These are phyloP conservation scores for Chanos chanos DNA, from an alignment of 2,797 vertebrate genomes.

Conservation along the genomic window DNA sequence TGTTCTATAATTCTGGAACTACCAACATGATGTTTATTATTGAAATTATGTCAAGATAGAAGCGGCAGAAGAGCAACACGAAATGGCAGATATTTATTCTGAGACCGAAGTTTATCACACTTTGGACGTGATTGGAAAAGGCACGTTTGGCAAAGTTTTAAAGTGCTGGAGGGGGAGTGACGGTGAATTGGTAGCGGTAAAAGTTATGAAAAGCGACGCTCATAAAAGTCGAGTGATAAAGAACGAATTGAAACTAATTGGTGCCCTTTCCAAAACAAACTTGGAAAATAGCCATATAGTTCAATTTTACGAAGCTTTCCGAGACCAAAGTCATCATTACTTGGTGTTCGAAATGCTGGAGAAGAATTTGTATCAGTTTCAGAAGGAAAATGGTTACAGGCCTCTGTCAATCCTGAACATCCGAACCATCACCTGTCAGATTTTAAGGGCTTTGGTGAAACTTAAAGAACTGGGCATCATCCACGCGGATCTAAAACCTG, in stretches of 20 bases:
- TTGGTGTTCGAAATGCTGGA: slow-evolving; percentile 74
- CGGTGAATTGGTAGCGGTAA: slow-evolving; percentile 70
- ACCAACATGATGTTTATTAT: slow-evolving; percentile 26
- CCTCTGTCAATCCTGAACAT: slow-evolving; percentile 64
- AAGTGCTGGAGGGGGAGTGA: slow-evolving; percentile 67
- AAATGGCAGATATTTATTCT: slow-evolving; percentile 63
- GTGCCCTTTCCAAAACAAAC: slow-evolving; percentile 50
- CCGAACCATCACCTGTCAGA: slow-evolving; percentile 64
- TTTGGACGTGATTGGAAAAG: slow-evolving; percentile 63
- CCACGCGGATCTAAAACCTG: slow-evolving; percentile 69
- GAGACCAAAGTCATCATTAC: slow-evolving; percentile 56
- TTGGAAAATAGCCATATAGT: slow-evolving; percentile 60
- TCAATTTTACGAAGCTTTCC: slow-evolving; percentile 67
- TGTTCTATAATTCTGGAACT: slow-evolving; percentile 2
- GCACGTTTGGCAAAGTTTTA: slow-evolving; percentile 71
- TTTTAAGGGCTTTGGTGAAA: slow-evolving; percentile 63
- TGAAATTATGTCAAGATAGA: slow-evolving; percentile 11
- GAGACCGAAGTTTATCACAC: slow-evolving; percentile 63
- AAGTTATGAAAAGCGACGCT: slow-evolving; percentile 58
- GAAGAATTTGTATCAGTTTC: slow-evolving; percentile 69
- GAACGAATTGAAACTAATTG: slow-evolving; percentile 68
- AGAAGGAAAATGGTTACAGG: slow-evolving; percentile 64
- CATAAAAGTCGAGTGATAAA: slow-evolving; percentile 51
- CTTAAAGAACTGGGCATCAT: slow-evolving; percentile 72
- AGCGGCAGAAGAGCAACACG: neutral